These are phyloP conservation scores for Drosophila varians DNA, from an alignment of 1,140 invertebrate species.

Conservation along the genomic window DNA sequence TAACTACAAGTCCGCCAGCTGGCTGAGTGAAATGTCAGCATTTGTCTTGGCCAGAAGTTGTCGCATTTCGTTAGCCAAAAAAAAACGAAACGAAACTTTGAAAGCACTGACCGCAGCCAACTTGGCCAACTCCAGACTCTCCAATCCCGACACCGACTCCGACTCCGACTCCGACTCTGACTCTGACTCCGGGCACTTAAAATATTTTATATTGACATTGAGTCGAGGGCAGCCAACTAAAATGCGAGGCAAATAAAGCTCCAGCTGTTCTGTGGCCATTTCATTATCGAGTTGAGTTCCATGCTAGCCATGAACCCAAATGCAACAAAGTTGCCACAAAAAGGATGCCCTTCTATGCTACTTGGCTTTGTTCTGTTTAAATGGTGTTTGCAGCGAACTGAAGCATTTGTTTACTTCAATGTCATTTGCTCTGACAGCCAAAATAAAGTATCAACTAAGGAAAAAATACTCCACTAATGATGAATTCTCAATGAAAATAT, in stretches of 20 bases:
- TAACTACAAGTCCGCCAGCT: constrained; percentile 19
- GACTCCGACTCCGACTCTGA: too few relatives aligned
- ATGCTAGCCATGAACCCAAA: constrained; percentile 34
- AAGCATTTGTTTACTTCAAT: constrained; percentile 74
- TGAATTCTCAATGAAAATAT: background rate
- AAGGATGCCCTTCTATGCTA: constrained; percentile 24
- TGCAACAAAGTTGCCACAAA: constrained; percentile 41
- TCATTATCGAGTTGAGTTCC: constrained; percentile 46
- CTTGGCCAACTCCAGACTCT: constrained; percentile 2
- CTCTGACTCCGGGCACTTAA: constrained; percentile 24
- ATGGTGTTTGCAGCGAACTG: constrained; percentile 35
- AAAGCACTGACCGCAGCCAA: constrained; percentile 16
- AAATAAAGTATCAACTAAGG: constrained; percentile 1
- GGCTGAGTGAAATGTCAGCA: constrained; percentile 37
- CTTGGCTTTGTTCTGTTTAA: constrained; percentile 38
- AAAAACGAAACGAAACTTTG: constrained; percentile 16
- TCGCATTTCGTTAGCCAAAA: constrained; percentile 26
- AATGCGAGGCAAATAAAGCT: constrained; percentile 23
- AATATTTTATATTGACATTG: constrained; percentile 33
- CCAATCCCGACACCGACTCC: constrained; percentile 1
- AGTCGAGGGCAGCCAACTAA: constrained; percentile 4
- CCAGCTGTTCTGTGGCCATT: constrained; percentile 39
- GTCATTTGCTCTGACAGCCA: constrained; percentile 23
- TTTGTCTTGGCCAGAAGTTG: constrained; percentile 29
- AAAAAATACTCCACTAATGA: background rate